phyloP scores from a whole-genome alignment of 2,797 vertebrate species.

The Stomatorhinus walkeri region DNA sequence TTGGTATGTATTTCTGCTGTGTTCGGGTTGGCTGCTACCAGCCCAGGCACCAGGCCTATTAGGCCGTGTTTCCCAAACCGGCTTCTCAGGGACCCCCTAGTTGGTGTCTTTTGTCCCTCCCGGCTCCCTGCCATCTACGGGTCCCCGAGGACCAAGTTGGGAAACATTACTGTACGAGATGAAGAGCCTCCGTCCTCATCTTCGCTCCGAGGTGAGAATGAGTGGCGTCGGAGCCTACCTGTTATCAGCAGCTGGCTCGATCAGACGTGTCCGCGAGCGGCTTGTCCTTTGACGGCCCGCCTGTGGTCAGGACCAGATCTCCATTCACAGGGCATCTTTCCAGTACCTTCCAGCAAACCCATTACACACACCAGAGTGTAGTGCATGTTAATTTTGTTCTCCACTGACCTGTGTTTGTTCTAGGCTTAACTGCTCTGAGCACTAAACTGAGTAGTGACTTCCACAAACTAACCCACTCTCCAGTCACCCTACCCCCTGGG shows the following conservation, averaged over 20 bases:
- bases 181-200: not conserved
- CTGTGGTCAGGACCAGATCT: not conserved
- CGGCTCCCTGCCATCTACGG: not conserved
- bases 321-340: not conserved
- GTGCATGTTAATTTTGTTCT: not conserved
- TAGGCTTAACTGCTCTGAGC: not conserved
- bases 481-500: not conserved
- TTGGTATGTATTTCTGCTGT: not conserved
- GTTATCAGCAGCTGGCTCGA: not conserved
- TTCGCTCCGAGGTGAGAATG: not conserved
- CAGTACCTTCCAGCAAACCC: not conserved
- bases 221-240: not conserved
- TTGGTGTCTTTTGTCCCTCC: not conserved
- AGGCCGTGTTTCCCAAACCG: not conserved
- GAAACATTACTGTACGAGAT: not conserved
- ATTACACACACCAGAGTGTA: not conserved
- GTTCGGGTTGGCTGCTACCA: not conserved
- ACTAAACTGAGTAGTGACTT: not conserved
- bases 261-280: not conserved
- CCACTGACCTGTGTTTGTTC: not conserved
- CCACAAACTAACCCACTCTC: not conserved
- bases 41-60: not conserved
- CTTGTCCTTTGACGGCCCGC: not conserved
- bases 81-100: not conserved
- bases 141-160: not conserved